Conservation (phyloP, 2,797 vertebrate genomes). For the Hippocampus kuda region DNA sequence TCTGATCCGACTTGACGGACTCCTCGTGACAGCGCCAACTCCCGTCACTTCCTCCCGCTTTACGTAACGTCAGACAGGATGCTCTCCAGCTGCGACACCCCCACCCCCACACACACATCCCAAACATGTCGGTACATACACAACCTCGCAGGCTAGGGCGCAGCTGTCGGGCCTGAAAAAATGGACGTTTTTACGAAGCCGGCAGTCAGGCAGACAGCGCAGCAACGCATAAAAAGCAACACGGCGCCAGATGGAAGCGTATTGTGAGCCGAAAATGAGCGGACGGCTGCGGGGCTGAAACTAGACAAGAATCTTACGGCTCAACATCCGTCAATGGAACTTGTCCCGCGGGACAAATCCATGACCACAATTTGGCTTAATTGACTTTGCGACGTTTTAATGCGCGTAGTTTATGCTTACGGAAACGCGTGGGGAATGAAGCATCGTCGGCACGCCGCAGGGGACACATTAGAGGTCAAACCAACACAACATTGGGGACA, state of each 20-base stretch:
- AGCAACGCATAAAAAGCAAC: not conserved
- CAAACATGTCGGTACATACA: not conserved
- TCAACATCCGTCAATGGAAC: not conserved
- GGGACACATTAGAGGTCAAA: slow-evolving; percentile 1
- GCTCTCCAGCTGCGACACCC: slow-evolving; percentile 11
- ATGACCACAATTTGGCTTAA: slow-evolving; percentile 1
- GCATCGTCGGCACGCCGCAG: not conserved
- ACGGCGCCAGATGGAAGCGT: not conserved
- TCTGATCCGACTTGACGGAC: not conserved
- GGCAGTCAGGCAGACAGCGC: not conserved
- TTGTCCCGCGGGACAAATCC: not conserved
- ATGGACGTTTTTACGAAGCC: not conserved
- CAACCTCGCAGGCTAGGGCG: not conserved
- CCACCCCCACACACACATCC: not conserved
- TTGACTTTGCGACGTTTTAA: slow-evolving; percentile 4
- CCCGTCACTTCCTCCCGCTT: slow-evolving; percentile 26
- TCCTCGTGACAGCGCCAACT: not conserved
- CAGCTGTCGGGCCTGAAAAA: not conserved
- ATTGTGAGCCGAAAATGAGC: not conserved
- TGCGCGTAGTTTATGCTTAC: not conserved
- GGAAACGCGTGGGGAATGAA: not conserved
- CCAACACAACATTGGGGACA: not conserved
- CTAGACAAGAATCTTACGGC: not conserved
- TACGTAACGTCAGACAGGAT: slow-evolving; percentile 32
- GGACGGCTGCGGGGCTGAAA: not conserved